These are phyloP conservation scores for Brienomyrus longianalis DNA, from an alignment of 2,113 vertebrate species.

Conservation along the genomic window DNA sequence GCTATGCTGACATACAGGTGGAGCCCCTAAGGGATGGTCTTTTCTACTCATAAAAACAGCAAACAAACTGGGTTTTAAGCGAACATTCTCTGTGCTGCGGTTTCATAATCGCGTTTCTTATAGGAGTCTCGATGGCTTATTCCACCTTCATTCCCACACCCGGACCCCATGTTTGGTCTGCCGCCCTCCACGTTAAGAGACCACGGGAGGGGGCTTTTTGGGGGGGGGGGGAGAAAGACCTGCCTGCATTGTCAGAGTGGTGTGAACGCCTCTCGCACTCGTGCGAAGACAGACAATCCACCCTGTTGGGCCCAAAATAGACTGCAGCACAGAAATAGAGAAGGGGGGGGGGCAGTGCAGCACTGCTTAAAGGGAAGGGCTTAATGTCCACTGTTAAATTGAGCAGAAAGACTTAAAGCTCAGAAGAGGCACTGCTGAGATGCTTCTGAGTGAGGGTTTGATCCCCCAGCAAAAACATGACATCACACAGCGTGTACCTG, in stretches of 20 bases:
- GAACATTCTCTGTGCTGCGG: neutral
- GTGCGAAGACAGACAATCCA: neutral
- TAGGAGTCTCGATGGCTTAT: neutral
- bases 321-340: slow-evolving; percentile 11
- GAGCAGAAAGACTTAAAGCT: neutral
- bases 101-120: neutral
- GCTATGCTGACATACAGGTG: neutral
- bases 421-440: neutral
- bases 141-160: neutral
- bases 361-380: neutral
- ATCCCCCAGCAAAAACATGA: neutral
- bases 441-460: neutral
- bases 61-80: neutral
- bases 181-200: neutral
- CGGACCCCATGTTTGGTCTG: neutral
- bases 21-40: neutral
- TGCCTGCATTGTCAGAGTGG: neutral
- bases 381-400: neutral
- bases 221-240: neutral
- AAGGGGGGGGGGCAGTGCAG: neutral
- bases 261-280: neutral
- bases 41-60: neutral
- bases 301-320: slow-evolving; percentile 16
- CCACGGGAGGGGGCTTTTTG: neutral
- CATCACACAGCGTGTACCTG: neutral